Evolutionary conservation across 2,797 vertebrate genomes (phyloP).

Genomic region (Rhinoraja longicauda): DNA sequence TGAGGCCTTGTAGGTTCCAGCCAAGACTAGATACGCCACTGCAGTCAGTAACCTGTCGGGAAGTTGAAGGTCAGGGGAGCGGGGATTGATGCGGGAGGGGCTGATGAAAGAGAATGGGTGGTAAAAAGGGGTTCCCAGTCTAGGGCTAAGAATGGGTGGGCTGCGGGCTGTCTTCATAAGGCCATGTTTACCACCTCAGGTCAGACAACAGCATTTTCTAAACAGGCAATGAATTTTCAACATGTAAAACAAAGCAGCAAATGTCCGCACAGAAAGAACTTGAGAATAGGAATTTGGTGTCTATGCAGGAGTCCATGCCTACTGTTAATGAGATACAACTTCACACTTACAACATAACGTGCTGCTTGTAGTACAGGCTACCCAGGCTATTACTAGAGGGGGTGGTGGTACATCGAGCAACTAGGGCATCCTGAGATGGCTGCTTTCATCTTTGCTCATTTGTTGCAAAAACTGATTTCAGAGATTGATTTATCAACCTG

Average conservation of each 20-base stretch:
- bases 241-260: not conserved
- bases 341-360: no score
- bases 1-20: no score
- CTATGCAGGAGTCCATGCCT: no score
- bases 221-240: not conserved
- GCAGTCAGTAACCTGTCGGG: not conserved
- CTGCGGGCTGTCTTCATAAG: not conserved
- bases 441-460: not conserved
- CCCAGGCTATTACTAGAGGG: no score
- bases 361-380: no score
- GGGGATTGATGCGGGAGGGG: not conserved
- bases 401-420: not conserved
- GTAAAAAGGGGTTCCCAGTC: not conserved
- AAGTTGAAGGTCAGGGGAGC: not conserved
- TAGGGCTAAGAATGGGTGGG: not conserved
- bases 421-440: not conserved
- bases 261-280: not conserved
- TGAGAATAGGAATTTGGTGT: not conserved
- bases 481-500: not conserved
- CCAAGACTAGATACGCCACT: not conserved
- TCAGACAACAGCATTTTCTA: not conserved
- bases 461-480: not conserved
- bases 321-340: no score
- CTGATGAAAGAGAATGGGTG: no score
- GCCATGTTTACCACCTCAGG: not conserved